phyloP scores from a whole-genome alignment of 2,113 vertebrate genomes.

The Sinocyclocheilus anophthalmus region DNA sequence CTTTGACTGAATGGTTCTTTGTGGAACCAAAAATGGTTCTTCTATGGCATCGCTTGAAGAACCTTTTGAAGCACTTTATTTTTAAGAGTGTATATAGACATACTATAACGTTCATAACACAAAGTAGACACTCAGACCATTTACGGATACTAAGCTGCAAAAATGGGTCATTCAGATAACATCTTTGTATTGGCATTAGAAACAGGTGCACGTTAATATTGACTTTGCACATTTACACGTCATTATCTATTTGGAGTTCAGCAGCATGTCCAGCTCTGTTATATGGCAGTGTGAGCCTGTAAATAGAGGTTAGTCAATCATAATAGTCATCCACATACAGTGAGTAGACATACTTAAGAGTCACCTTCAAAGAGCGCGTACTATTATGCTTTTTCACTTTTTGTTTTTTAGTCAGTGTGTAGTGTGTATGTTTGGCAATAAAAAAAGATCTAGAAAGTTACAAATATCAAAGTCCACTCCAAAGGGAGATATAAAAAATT shows the following conservation, averaged over 20 bases:
- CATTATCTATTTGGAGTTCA: slow-evolving; percentile 8
- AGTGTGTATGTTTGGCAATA: too few species aligned
- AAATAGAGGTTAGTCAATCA: background rate
- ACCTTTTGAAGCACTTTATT: too few species aligned
- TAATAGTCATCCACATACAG: background rate
- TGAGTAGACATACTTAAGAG: too few species aligned
- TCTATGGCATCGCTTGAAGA: too few species aligned
- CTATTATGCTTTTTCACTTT: too few species aligned
- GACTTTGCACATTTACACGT: background rate
- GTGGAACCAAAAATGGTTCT: too few species aligned
- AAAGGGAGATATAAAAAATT: too few species aligned
- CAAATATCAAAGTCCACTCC: too few species aligned
- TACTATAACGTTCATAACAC: background rate
- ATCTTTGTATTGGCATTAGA: background rate
- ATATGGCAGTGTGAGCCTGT: background rate
- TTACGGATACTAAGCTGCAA: background rate
- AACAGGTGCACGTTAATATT: background rate
- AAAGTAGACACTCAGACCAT: background rate
- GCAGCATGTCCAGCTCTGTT: background rate
- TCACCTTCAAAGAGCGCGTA: background rate
- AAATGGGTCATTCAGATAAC: background rate
- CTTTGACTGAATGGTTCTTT: too few species aligned
- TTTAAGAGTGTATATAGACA: background rate
- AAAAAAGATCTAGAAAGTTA: too few species aligned
- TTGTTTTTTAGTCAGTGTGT: too few species aligned